Conservation (phyloP, 2,797 vertebrate genomes). For the Pygocentrus nattereri region DNA sequence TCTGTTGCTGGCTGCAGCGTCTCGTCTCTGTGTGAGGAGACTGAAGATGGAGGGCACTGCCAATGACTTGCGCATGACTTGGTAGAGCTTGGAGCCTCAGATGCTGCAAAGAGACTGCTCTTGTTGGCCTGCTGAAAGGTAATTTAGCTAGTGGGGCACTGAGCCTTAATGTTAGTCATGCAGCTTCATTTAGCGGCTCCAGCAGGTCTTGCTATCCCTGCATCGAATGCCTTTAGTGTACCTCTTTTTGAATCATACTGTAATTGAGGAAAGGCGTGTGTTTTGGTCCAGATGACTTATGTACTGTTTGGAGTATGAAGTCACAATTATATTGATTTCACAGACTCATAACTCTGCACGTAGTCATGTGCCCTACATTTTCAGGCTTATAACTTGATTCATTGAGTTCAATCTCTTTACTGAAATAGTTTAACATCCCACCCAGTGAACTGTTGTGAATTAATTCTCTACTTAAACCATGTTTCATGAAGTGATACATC, state of each 20-base stretch:
- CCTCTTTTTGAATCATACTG: background rate
- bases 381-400: background rate
- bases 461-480: background rate
- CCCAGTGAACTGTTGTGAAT: background rate
- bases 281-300: background rate
- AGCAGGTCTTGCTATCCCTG: conserved; percentile 16
- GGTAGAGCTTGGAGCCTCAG: conserved; percentile 41
- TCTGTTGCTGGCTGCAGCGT: background rate
- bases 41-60: conserved; percentile 48
- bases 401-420: background rate
- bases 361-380: background rate
- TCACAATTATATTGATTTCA: background rate
- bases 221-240: background rate
- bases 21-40: conserved; percentile 44
- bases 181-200: conserved; percentile 59
- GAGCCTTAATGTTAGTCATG: conserved; percentile 63
- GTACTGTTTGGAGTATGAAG: background rate
- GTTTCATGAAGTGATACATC: background rate
- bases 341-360: background rate
- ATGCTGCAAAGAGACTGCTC: conserved; percentile 43
- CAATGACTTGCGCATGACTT: conserved; percentile 68
- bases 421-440: background rate
- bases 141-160: conserved; percentile 35
- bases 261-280: background rate
- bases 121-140: conserved; percentile 43